Evolutionary conservation across 2,888 invertebrate species (phyloP).

Genomic region (Rhagonycha fulva): DNA sequence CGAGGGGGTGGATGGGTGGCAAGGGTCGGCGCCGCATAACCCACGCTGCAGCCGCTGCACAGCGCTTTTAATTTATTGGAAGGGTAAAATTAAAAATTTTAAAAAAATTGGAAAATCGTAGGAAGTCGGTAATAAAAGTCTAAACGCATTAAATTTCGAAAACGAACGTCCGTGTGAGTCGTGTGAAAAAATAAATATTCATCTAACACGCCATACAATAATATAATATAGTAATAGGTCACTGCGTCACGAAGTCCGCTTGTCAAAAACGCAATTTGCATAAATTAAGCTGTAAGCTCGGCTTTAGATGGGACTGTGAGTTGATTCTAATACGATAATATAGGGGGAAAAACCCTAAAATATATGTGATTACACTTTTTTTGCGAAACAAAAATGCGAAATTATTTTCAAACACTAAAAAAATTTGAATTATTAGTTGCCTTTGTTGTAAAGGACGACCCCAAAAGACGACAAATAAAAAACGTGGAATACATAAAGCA

Average conservation of each 20-base stretch:
- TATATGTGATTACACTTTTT: conserved; percentile 21
- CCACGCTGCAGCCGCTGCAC: neutral
- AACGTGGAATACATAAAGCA: neutral
- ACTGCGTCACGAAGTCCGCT: conserved; percentile 46
- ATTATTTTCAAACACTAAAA: neutral
- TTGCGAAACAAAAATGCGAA: conserved; percentile 14
- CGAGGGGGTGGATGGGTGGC: rapidly evolving
- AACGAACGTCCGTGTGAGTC: conserved; percentile 31
- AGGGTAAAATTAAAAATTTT: neutral
- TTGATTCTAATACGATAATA: conserved; percentile 30
- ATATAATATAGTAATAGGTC: conserved; percentile 45
- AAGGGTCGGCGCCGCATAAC: neutral
- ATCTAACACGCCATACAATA: conserved; percentile 45
- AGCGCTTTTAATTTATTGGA: neutral
- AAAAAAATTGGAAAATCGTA: conserved; percentile 11
- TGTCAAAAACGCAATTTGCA: conserved; percentile 50
- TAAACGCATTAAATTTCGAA: conserved; percentile 34
- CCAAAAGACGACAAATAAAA: neutral
- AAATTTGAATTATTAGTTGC: neutral
- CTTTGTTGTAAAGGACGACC: neutral
- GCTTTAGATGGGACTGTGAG: conserved; percentile 27
- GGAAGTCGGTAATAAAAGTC: conserved; percentile 20
- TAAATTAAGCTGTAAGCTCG: conserved; percentile 46
- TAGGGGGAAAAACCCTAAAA: conserved; percentile 17
- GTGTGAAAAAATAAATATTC: conserved; percentile 39